Percentiles rank a stretch among this genome's conserved stretches.
Evolutionary conservation across 1,140 invertebrate genomes (phyloP).

Genomic region (Drosophila nigromelanica): DNA sequence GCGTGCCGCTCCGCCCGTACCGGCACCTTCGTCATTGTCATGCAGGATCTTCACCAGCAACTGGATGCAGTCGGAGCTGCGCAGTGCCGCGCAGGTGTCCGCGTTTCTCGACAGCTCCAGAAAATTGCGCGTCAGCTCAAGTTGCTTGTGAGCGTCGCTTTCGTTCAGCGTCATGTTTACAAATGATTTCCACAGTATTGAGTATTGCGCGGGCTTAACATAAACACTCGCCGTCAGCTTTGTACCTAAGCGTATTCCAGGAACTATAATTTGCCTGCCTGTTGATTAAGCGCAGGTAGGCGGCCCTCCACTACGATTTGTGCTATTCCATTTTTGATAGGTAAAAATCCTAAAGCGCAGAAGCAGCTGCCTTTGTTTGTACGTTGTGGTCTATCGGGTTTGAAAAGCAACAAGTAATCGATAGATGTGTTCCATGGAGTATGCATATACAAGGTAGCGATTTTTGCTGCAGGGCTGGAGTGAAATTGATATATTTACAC

Average conservation of each 20-base stretch:
- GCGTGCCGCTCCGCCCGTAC: conserved; percentile 68
- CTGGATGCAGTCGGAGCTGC: conserved; percentile 96
- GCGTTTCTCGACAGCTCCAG: conserved; percentile 95
- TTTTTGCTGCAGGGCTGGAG: not conserved
- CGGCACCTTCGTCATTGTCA: conserved; percentile 85
- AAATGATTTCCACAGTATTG: conserved; percentile 29
- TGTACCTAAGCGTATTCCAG: conserved; percentile 15
- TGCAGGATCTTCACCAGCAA: conserved; percentile 96
- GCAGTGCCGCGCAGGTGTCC: conserved; percentile 95
- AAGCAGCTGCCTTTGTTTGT: conserved; percentile 40
- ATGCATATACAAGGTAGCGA: not conserved
- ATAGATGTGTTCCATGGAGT: conserved; percentile 4
- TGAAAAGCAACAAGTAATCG: conserved; percentile 26
- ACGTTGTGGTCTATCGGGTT: conserved; percentile 30
- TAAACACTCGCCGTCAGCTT: not conserved
- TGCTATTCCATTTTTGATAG: not conserved
- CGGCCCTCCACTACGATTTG: not conserved
- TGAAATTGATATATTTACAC: not conserved
- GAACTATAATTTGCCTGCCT: conserved; percentile 10
- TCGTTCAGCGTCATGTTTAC: conserved; percentile 65
- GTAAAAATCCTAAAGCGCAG: conserved; percentile 35
- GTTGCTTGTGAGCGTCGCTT: conserved; percentile 86
- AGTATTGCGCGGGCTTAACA: conserved; percentile 8
- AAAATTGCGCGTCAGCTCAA: conserved; percentile 94
- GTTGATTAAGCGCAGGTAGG: conserved; percentile 33